Base-by-base conservation (phyloP, 2,797 vertebrate genomes). In the Caiman crocodilus region DNA sequence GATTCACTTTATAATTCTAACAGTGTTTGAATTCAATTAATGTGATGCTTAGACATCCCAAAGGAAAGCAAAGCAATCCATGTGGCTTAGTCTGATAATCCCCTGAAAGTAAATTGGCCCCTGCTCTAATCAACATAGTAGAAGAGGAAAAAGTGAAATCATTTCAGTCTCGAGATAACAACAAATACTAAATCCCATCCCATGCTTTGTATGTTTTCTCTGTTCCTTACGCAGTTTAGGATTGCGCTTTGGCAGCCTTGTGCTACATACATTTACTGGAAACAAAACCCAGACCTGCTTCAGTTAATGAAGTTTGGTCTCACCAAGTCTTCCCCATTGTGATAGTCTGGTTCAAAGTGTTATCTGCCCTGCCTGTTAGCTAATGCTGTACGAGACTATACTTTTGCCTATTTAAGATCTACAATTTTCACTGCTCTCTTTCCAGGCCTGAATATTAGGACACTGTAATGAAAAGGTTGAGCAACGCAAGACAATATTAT, bases 91-190 rank as follows among this genome's bases (percentile, higher is more conserved):
- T 85, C 91, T 90, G 88, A 35, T 96, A 96, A 95, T 94, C 95
- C 89, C 92, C 92, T 96, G 92, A 96, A 96, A 96, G 93, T 92
- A 97, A 94, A 94, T 90, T 95, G 95, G 96, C 94, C 94, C 63
- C 90, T 92, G 8, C 92, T 84, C 94, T 91, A 95, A 93, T 88
- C 94, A 95, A 95, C 92, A 82, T 59, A 93, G 87, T 82, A 77
- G 92, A 74, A 91, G 83, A 59, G 84, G 73, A 84, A 95, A 96
- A 95, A 94, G 94, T 96, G 94, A 95, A 95, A 95, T 95, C 91
- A 80, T 92, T 95, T 94, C 85, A 74, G 79, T 90, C 87, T 84
- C 59, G 84, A 79, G 86, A 69, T 61, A 81, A 94, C 28, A 88
- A 94, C 28, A 88, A 94, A 94, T 23, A 21, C 16, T 21, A 50